Percentiles rank a stretch among this genome's conserved stretches.
Evolutionary conservation across 1,140 invertebrate species (phyloP).

Genomic region (Luehdorfia chinensis): DNA sequence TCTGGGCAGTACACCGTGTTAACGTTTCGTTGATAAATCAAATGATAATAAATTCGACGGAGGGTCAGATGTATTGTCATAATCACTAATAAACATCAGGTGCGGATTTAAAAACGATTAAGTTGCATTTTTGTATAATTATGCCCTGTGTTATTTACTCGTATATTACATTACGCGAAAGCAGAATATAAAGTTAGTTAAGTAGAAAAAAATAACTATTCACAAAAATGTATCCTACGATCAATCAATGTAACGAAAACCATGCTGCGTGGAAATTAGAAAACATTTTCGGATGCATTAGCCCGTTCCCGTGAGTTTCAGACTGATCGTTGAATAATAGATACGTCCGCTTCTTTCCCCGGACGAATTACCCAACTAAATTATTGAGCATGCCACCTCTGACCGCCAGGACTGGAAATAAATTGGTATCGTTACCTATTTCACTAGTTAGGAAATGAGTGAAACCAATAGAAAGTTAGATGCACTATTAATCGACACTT

Average conservation of each 20-base stretch:
- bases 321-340: slow-evolving; percentile 38
- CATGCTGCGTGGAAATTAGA: slow-evolving; percentile 13
- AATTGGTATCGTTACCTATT: slow-evolving; percentile 35
- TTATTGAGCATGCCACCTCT: slow-evolving; percentile 42
- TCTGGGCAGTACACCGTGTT: no score
- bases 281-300: slow-evolving; percentile 22
- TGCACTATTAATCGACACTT: no score
- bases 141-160: no score
- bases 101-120: no score
- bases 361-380: slow-evolving; percentile 48
- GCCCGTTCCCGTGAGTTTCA: slow-evolving; percentile 21
- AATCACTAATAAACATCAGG: no score
- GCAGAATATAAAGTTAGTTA: not conserved
- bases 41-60: no score
- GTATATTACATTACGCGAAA: not conserved
- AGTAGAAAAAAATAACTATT: slow-evolving; percentile 17
- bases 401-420: slow-evolving; percentile 31
- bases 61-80: no score
- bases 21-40: no score
- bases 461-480: not conserved
- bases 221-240: slow-evolving; percentile 1
- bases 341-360: slow-evolving; percentile 30
- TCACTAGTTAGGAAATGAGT: slow-evolving; percentile 7
- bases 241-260: slow-evolving; percentile 12
- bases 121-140: no score